A percentile compares a stretch with the other conserved stretches of the same genome.
Evolutionary conservation across 2,888 invertebrate genomes (phyloP).

Genomic region (Teleiodes luculella): DNA sequence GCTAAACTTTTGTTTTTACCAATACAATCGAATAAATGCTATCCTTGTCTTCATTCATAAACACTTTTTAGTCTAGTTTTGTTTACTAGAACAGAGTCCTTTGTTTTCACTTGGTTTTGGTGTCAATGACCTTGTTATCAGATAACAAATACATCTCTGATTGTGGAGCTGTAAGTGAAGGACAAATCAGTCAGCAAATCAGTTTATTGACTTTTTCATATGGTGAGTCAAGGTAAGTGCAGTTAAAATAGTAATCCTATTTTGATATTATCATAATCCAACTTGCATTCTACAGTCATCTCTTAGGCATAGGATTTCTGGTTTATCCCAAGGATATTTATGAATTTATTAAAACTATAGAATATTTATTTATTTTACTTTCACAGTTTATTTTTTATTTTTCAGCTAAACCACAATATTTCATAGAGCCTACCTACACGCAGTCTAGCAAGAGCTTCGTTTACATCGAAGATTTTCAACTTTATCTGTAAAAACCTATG

Average conservation of each 20-base stretch:
- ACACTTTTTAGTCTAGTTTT: constrained; percentile 1
- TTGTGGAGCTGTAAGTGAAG: not conserved
- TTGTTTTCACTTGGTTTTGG: constrained; percentile 11
- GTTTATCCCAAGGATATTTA: no score
- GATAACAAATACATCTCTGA: constrained; percentile 10
- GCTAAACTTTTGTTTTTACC: no score
- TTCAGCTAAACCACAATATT: no score
- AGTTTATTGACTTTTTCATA: constrained; percentile 5
- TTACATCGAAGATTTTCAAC: no score
- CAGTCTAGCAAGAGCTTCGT: no score
- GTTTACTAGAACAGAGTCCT: constrained; percentile 12
- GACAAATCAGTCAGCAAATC: not conserved
- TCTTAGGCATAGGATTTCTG: no score
- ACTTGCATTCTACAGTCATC: no score
- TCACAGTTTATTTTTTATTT: no score
- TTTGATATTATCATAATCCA: not conserved
- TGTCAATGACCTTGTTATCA: constrained; percentile 16
- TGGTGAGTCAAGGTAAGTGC: not conserved
- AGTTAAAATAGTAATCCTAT: not conserved
- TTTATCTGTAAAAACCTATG: no score
- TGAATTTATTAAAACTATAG: no score
- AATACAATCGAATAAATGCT: not conserved
- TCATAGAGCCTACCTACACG: no score
- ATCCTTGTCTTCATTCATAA: not conserved
- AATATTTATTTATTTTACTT: no score